Evolutionary conservation across 2,888 invertebrate species (phyloP).

Genomic region (Macrosoma leucophasiata): DNA sequence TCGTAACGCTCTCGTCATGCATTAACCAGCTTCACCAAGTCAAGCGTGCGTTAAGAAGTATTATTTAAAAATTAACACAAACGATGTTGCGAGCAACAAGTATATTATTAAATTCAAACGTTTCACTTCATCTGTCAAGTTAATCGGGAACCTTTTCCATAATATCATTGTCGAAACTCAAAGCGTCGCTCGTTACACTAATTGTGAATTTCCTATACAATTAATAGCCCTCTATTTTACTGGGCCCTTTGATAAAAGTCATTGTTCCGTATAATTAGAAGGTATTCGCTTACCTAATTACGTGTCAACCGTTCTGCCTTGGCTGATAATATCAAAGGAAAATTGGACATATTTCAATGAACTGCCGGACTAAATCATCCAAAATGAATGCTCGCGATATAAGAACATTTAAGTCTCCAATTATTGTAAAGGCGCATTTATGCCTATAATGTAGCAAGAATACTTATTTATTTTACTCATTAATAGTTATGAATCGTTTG

Average conservation of each 20-base stretch:
- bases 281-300: constrained; percentile 7
- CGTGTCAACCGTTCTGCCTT: constrained; percentile 7
- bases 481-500: too few species aligned
- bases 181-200: constrained; percentile 13
- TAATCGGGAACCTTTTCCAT: constrained; percentile 1
- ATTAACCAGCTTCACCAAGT: too few species aligned
- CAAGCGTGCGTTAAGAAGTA: too few species aligned
- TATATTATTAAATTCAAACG: too few species aligned
- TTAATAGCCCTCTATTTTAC: constrained; percentile 9
- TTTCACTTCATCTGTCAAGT: too few species aligned
- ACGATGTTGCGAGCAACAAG: too few species aligned
- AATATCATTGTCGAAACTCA: constrained; percentile 14
- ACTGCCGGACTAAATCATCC: constrained; percentile 1
- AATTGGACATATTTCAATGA: neutral
- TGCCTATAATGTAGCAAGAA: too few species aligned
- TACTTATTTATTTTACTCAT: too few species aligned
- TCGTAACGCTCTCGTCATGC: too few species aligned
- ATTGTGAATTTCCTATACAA: constrained; percentile 12
- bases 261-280: constrained; percentile 9
- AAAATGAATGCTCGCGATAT: neutral
- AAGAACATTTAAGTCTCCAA: too few species aligned
- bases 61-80: too few species aligned
- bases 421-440: too few species aligned
- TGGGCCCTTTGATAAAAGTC: constrained; percentile 4
- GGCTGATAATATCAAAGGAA: constrained; percentile 1